These are phyloP conservation scores for Pocillopora verrucosa DNA, from an alignment of 64 coral and sea anemone species.

Conservation along the genomic window DNA sequence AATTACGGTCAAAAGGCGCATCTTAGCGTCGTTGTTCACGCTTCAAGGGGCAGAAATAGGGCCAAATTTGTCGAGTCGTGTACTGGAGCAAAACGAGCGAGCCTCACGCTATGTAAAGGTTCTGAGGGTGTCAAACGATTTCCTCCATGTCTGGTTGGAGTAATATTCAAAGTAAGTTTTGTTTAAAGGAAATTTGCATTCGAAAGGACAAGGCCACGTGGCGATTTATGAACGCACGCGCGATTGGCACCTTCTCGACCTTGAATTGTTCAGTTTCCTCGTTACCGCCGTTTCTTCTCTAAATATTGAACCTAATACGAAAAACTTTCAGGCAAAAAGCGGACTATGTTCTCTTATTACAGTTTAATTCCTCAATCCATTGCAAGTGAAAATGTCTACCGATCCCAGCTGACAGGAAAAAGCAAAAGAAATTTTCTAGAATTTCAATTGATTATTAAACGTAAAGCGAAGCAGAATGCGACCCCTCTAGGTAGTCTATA, in stretches of 20 bases:
- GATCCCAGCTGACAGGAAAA: no score
- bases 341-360: no score
- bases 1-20: constrained; percentile 9
- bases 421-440: no score
- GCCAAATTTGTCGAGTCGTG: neutral
- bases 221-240: constrained; percentile 1
- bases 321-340: no score
- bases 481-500: no score
- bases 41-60: neutral
- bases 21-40: neutral
- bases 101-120: neutral
- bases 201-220: constrained; percentile 26
- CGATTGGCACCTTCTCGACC: neutral
- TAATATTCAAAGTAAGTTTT: constrained; percentile 15
- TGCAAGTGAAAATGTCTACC: no score
- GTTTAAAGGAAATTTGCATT: constrained; percentile 26
- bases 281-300: no score
- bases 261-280: no score
- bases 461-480: no score
- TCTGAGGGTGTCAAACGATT: neutral
- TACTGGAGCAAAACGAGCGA: neutral
- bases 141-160: constrained; percentile 8
- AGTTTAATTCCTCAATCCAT: no score
- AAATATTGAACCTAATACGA: no score
- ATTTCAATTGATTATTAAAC: no score